These are phyloP conservation scores for Cosmia pyralina DNA, from an alignment of 2,888 invertebrate genomes.

Conservation along the genomic window DNA sequence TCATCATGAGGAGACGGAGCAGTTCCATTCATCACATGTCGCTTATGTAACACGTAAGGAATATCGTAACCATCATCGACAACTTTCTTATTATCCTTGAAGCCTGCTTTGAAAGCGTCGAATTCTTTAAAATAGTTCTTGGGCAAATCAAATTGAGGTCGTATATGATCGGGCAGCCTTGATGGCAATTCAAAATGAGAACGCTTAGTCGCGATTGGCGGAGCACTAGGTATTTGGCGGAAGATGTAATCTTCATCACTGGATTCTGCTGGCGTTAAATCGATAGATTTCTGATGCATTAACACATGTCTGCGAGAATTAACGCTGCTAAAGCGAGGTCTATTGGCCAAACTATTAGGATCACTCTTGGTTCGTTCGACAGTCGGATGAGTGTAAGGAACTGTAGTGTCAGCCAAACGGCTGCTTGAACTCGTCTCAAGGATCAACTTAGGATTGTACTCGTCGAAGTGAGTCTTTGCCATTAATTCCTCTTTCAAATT, in stretches of 20 bases:
- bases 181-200: conserved; percentile 93
- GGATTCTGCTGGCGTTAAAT: conserved; percentile 95
- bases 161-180: conserved; percentile 90
- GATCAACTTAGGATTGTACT: conserved; percentile 93
- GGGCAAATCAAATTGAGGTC: conserved; percentile 93
- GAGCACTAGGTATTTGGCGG: conserved; percentile 93
- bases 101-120: conserved; percentile 89
- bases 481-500: conserved; percentile 91
- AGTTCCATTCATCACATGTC: conserved; percentile 96
- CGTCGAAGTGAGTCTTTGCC: conserved; percentile 92
- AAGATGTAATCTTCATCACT: conserved; percentile 95
- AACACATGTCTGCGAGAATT: conserved; percentile 94
- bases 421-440: conserved; percentile 89
- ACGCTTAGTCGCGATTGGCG: conserved; percentile 92
- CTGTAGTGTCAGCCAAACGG: conserved; percentile 86
- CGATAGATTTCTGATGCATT: conserved; percentile 96
- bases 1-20: conserved; percentile 91
- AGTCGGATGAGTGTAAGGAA: conserved; percentile 92
- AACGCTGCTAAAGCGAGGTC: conserved; percentile 93
- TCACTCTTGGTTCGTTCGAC: conserved; percentile 96
- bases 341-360: conserved; percentile 94
- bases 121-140: conserved; percentile 93
- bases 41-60: conserved; percentile 95
- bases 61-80: conserved; percentile 92
- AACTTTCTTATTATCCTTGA: conserved; percentile 87